These are phyloP conservation scores for Lottia scabra DNA, from an alignment of 2,888 invertebrate genomes.

Conservation along the genomic window DNA sequence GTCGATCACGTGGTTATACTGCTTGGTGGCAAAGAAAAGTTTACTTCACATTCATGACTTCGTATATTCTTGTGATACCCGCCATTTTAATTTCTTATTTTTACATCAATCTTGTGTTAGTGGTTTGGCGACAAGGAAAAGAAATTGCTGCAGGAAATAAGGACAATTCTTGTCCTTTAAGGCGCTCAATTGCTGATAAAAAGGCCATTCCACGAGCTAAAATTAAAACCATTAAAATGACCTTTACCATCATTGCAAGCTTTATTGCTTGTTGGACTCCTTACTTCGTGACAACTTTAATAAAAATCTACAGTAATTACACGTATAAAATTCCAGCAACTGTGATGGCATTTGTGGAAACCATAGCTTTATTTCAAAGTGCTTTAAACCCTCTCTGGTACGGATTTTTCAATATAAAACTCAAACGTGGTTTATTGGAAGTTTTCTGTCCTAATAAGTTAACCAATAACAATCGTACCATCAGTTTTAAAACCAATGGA, in stretches of 20 bases:
- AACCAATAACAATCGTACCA: slow-evolving; percentile 2
- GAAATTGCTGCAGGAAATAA: slow-evolving; percentile 31
- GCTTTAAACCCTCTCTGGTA: slow-evolving; percentile 70
- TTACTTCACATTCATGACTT: slow-evolving; percentile 69
- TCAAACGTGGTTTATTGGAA: slow-evolving; percentile 52
- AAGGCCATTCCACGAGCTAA: slow-evolving; percentile 69
- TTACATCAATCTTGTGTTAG: slow-evolving; percentile 68
- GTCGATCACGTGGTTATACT: slow-evolving; percentile 68
- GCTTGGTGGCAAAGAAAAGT: slow-evolving; percentile 69
- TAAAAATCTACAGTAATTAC: slow-evolving; percentile 69
- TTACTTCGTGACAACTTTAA: slow-evolving; percentile 70
- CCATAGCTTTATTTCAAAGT: slow-evolving; percentile 65
- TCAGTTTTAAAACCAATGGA: slow-evolving; percentile 28
- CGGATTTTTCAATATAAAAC: slow-evolving; percentile 69
- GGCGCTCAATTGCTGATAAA: slow-evolving; percentile 49
- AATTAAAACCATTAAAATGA: slow-evolving; percentile 71
- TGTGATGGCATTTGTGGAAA: slow-evolving; percentile 68
- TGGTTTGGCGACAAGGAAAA: slow-evolving; percentile 67
- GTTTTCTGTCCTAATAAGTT: slow-evolving; percentile 46
- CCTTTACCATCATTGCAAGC: slow-evolving; percentile 69
- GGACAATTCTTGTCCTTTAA: slow-evolving; percentile 26
- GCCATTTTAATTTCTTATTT: slow-evolving; percentile 68
- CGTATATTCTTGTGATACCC: slow-evolving; percentile 69
- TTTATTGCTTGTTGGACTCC: slow-evolving; percentile 71
- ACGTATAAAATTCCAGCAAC: slow-evolving; percentile 57